A percentile compares a stretch with the other conserved stretches of the same genome.
Conservation (phyloP, 2,113 vertebrate genomes). For the Zingel zingel region DNA sequence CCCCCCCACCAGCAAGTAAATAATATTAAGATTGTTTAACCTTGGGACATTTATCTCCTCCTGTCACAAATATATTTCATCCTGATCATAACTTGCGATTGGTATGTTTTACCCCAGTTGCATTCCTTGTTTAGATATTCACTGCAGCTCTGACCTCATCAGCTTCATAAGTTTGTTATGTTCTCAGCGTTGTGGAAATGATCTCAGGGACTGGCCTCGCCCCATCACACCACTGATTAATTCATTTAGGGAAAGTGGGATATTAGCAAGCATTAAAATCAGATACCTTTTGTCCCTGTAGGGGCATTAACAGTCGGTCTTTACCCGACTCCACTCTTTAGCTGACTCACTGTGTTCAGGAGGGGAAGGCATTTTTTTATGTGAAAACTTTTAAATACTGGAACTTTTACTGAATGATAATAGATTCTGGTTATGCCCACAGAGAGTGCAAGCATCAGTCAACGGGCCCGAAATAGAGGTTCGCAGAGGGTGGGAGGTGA, state of each 20-base stretch:
- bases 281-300: constrained; percentile 62
- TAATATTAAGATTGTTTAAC: background rate
- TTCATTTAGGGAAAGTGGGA: constrained; percentile 74
- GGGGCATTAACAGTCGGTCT: constrained; percentile 14
- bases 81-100: background rate
- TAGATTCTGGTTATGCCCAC: constrained; percentile 36
- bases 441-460: constrained; percentile 58
- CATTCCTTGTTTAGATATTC: background rate
- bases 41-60: background rate
- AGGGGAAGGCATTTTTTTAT: background rate
- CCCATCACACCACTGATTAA: constrained; percentile 72
- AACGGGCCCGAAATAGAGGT: constrained; percentile 72
- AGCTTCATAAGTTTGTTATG: constrained; percentile 34
- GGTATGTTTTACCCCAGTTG: background rate
- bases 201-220: constrained; percentile 54
- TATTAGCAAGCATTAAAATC: constrained; percentile 73
- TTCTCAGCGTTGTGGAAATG: constrained; percentile 48
- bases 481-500: constrained; percentile 70
- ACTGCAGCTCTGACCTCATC: constrained; percentile 26
- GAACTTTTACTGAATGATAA: constrained; percentile 49
- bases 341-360: constrained; percentile 33
- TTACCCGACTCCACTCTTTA: background rate
- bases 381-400: constrained; percentile 26
- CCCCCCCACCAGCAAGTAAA: constrained; percentile 3
- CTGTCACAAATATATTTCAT: background rate